These are phyloP conservation scores for Xenops minutus DNA, from an alignment of 2,797 vertebrate genomes.

Conservation along the genomic window DNA sequence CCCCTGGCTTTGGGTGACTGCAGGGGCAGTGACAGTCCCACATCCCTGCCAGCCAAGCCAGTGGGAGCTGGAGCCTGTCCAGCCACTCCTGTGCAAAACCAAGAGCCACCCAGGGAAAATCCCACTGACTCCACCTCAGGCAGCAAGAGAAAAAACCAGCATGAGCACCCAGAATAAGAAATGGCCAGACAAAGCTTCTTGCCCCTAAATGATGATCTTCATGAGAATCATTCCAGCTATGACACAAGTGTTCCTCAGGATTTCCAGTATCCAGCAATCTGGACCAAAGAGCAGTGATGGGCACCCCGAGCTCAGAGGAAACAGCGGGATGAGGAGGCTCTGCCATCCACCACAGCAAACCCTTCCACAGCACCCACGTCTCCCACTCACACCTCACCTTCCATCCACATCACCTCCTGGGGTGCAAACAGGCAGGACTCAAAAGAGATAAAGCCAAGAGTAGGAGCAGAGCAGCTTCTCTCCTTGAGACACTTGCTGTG, in stretches of 20 bases:
- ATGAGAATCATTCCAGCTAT: background rate
- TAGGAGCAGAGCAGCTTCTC: background rate
- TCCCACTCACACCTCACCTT: background rate
- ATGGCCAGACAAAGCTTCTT: background rate
- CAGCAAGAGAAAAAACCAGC: background rate
- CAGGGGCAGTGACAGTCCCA: background rate
- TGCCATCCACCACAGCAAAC: background rate
- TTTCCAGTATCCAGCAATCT: background rate
- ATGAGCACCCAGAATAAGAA: background rate
- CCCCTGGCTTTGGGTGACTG: background rate
- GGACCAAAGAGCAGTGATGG: background rate
- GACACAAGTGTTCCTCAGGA: accelerated
- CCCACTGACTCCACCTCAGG: background rate
- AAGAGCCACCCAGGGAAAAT: background rate
- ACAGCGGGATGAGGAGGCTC: background rate
- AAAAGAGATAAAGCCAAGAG: background rate
- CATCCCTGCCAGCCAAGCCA: background rate
- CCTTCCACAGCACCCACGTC: background rate
- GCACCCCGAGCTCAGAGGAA: background rate
- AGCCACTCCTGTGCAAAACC: background rate
- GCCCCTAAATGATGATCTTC: background rate
- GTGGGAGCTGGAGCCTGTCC: background rate
- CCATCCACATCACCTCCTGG: background rate
- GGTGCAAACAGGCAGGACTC: background rate
- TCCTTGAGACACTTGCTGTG: background rate